Conservation (phyloP, 1,140 invertebrate genomes). For the Drosophila aff. region DNA sequence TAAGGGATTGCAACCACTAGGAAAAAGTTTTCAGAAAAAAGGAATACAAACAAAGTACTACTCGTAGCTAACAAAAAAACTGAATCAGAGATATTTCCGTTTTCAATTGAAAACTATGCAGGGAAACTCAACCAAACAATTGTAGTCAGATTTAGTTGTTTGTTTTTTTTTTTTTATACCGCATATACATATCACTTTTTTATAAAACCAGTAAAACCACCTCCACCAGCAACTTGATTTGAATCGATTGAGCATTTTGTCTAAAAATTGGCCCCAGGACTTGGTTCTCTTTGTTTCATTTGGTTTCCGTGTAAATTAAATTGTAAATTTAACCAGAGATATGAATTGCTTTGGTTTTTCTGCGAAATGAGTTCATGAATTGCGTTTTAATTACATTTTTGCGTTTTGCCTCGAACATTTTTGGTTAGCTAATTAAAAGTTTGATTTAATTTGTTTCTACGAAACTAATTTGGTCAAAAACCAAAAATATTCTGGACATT, state of each 20-base stretch:
- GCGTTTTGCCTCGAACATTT: constrained; percentile 27
- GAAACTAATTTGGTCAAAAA: constrained; percentile 28
- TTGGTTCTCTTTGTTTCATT: neutral
- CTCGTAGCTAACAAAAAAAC: constrained; percentile 8
- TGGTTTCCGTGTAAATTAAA: constrained; percentile 35
- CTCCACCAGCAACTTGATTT: constrained; percentile 24
- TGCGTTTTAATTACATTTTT: constrained; percentile 52
- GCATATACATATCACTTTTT: neutral
- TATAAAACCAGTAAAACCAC: neutral
- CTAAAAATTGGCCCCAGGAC: constrained; percentile 16
- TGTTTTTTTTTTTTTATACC: neutral
- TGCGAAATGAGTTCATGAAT: constrained; percentile 20
- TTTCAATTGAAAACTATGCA: constrained; percentile 44
- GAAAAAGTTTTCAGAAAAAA: constrained; percentile 9
- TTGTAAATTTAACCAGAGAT: constrained; percentile 31
- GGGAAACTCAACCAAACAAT: constrained; percentile 22
- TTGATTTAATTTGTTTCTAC: constrained; percentile 8
- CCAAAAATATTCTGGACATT: neutral
- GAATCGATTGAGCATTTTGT: constrained; percentile 36
- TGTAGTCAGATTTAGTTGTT: constrained; percentile 32
- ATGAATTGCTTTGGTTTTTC: constrained; percentile 23
- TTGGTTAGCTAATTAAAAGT: constrained; percentile 54
- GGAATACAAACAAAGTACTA: neutral
- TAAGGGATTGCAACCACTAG: constrained; percentile 11
- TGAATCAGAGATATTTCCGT: constrained; percentile 36